Conservation (phyloP, 2,113 vertebrate genomes). For the Daubentonia madagascariensis region DNA sequence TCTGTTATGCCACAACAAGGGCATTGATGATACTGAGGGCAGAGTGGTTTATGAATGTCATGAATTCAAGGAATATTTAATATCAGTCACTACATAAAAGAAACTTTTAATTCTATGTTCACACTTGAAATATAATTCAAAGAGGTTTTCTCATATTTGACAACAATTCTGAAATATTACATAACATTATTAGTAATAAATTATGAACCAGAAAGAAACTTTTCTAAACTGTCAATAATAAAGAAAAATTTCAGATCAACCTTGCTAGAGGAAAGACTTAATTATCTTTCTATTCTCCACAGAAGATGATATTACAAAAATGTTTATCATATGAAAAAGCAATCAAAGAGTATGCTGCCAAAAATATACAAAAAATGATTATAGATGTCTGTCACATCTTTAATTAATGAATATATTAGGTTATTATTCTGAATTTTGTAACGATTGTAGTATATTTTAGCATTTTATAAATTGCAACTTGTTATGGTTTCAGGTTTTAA, state of each 20-base stretch:
- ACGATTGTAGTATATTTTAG: neutral
- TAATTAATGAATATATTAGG: neutral
- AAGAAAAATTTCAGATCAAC: neutral
- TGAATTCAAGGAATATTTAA: neutral
- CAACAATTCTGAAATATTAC: conserved; percentile 14
- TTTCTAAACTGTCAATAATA: neutral
- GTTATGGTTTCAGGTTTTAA: conserved; percentile 10
- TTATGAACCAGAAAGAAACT: neutral
- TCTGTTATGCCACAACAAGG: neutral
- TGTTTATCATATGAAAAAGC: conserved; percentile 17
- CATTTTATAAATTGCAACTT: conserved; percentile 12
- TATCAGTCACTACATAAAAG: neutral
- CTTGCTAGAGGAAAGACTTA: neutral
- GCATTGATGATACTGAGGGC: neutral
- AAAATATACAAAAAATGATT: conserved; percentile 24
- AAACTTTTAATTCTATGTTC: neutral
- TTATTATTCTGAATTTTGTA: neutral
- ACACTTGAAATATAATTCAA: neutral
- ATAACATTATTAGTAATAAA: neutral
- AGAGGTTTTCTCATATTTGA: neutral
- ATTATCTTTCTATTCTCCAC: conserved; percentile 34
- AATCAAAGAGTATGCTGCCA: neutral
- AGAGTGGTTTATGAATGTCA: neutral
- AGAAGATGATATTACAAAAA: conserved; percentile 8
- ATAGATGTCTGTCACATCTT: neutral